phyloP scores from a whole-genome alignment of 2,113 vertebrate genomes.

The Rhombomys opimus region DNA sequence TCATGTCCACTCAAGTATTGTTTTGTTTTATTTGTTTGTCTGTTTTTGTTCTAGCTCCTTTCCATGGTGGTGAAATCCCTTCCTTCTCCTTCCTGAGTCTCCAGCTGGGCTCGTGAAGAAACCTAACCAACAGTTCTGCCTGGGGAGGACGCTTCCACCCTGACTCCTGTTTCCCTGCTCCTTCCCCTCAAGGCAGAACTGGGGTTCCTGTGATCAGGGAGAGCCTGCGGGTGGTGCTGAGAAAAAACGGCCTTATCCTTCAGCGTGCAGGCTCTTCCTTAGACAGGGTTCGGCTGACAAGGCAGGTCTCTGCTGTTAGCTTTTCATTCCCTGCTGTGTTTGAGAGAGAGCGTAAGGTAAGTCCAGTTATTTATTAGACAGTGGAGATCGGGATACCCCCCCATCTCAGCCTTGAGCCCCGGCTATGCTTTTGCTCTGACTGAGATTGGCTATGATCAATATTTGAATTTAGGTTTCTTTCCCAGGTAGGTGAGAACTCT shows the following conservation, averaged over 20 bases:
- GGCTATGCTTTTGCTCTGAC: neutral
- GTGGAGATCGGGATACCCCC: neutral
- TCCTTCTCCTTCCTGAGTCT: neutral
- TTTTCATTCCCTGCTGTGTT: neutral
- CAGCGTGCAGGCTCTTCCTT: neutral
- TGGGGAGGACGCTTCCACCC: neutral
- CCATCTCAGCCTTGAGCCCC: neutral
- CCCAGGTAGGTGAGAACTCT: neutral
- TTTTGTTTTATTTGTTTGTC: neutral
- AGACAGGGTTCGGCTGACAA: neutral
- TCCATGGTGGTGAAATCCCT: constrained; percentile 5
- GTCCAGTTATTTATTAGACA: neutral
- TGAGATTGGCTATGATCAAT: neutral
- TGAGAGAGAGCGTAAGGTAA: fast-evolving
- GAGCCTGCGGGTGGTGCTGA: neutral
- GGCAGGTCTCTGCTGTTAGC: neutral
- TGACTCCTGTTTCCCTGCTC: neutral
- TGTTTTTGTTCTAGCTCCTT: neutral
- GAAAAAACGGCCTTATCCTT: neutral
- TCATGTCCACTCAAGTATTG: neutral
- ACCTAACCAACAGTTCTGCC: neutral
- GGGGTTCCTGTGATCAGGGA: neutral
- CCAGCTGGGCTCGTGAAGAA: neutral
- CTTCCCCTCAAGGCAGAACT: neutral
- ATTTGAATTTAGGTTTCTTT: constrained; percentile 19